Evolutionary conservation across 1,140 invertebrate genomes (phyloP), one percentile per base, ranked within the genome.

Genomic region (Sesamia nonagrioides): DNA sequence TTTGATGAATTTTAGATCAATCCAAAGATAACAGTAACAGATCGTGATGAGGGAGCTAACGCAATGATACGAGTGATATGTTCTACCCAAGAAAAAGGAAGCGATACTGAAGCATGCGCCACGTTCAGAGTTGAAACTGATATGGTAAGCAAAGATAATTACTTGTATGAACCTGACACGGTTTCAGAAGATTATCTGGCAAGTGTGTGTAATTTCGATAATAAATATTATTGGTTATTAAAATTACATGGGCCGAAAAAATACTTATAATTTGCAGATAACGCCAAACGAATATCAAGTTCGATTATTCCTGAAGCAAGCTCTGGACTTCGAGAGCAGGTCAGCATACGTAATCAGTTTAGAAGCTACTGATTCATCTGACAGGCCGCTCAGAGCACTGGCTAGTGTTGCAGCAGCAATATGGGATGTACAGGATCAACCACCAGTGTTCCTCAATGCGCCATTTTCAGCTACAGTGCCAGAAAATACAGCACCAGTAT

Each of bases 361-460:
- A 0, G 90, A 96, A 74, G 97, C 97, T 0, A 92, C 93, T 2
- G 97, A 98, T 86, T 94, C 95, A 1, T 93, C 95, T n/a, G 96
- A 96, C 60, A 95, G 96, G 75, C 95, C 96, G 33, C 86, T 97
- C 13, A 96, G 95, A 35, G 96, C 97, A 0, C 93, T 96, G 33
- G 97, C 97, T 0, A 97, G 96, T n/a, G 95, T 98, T 7, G 96
- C 96, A 0, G 96, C 98, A 0, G 96, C 97, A 17, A 96, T 98
- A 13, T 92, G 96, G 33, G 98, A 98, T 86, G 96, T 98, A 1
- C 98, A 97, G 88, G 98, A 98, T 89, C 97, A 98, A 86, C 96
- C 97, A 18, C 98, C 98, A 0, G 95, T 96, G 1, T 98, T 98
- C 84, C 86, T 97, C 0, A 97, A 97, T 85, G 97, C 97, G 1